A percentile compares a stretch with the other conserved stretches of the same genome.
These are phyloP conservation scores for Trematocara stigmaticum DNA, from an alignment of 2,113 vertebrate species.

Conservation along the genomic window DNA sequence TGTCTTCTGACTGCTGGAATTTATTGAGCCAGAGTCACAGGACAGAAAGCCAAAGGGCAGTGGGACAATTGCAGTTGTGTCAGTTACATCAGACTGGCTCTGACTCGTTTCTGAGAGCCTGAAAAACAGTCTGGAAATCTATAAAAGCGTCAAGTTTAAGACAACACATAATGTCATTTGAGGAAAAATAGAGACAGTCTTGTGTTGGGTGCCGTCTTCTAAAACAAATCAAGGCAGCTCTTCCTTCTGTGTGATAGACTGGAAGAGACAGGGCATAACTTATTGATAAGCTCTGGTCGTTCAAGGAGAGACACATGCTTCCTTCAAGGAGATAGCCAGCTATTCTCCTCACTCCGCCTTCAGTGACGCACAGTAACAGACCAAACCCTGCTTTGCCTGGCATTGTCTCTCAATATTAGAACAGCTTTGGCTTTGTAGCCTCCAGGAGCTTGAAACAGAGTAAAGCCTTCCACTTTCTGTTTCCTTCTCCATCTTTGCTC, in stretches of 20 bases:
- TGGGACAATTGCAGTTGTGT: background rate
- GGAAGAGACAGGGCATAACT: slow-evolving; percentile 63
- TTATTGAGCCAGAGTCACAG: slow-evolving; percentile 28
- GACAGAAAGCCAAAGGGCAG: slow-evolving; percentile 14
- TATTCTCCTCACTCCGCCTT: slow-evolving; percentile 2
- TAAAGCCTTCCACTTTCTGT: slow-evolving; percentile 31
- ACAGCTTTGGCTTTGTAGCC: slow-evolving; percentile 34
- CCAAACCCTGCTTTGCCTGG: slow-evolving; percentile 6
- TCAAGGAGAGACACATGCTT: slow-evolving; percentile 59
- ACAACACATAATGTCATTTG: background rate
- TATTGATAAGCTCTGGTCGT: slow-evolving; percentile 63
- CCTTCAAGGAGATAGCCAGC: slow-evolving; percentile 46
- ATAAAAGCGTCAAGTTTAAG: background rate
- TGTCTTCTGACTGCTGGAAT: slow-evolving; percentile 47
- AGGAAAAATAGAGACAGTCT: background rate
- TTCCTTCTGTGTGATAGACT: slow-evolving; percentile 46
- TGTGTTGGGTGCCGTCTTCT: slow-evolving; percentile 11
- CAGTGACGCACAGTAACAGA: slow-evolving; percentile 25
- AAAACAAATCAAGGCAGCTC: slow-evolving; percentile 43
- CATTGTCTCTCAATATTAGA: slow-evolving; percentile 51
- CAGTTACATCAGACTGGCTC: background rate
- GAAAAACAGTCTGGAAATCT: background rate
- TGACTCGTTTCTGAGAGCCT: background rate
- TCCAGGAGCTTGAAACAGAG: slow-evolving; percentile 4
- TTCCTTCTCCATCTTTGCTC: slow-evolving; percentile 25